Percentiles rank a stretch among this genome's conserved stretches.
Evolutionary conservation across 1,140 invertebrate genomes (phyloP).

Genomic region (Anoplolepis gracilipes): DNA sequence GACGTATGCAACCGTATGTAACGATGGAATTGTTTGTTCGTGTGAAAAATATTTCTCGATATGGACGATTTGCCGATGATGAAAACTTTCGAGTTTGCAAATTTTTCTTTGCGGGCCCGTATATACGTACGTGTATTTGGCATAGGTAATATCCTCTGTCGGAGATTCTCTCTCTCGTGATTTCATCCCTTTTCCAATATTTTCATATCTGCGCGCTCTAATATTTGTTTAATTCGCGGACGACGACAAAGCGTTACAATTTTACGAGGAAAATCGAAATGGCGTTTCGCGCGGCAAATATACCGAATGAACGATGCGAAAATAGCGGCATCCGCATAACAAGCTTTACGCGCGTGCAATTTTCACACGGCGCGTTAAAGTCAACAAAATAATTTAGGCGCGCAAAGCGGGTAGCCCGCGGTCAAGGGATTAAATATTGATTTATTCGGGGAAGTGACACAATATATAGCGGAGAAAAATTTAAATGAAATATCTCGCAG

Average conservation of each 20-base stretch:
- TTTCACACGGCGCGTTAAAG: conserved; percentile 47
- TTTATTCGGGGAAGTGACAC: conserved; percentile 37
- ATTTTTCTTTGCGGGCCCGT: not conserved
- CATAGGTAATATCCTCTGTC: conserved; percentile 6
- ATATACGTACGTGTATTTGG: not conserved
- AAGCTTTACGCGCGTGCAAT: conserved; percentile 55
- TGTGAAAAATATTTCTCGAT: conserved; percentile 41
- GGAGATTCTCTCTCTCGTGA: not conserved
- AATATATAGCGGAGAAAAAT: not conserved
- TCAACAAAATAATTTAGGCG: conserved; percentile 55
- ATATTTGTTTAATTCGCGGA: conserved; percentile 46
- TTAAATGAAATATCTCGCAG: not conserved
- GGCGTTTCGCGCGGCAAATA: conserved; percentile 35
- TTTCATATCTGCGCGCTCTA: conserved; percentile 31
- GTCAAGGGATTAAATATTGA: conserved; percentile 55
- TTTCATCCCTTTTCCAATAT: conserved; percentile 46
- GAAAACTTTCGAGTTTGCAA: conserved; percentile 3
- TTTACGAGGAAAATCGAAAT: conserved; percentile 42
- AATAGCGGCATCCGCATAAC: conserved; percentile 48
- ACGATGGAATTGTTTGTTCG: conserved; percentile 17
- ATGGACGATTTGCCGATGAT: conserved; percentile 8
- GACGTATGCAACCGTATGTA: not conserved
- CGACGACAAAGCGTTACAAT: conserved; percentile 37
- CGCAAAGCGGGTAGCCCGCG: conserved; percentile 41
- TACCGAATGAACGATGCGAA: conserved; percentile 49